Base-by-base conservation (phyloP, 2,797 vertebrate species). In the Hyperoplus immaculatus region DNA sequence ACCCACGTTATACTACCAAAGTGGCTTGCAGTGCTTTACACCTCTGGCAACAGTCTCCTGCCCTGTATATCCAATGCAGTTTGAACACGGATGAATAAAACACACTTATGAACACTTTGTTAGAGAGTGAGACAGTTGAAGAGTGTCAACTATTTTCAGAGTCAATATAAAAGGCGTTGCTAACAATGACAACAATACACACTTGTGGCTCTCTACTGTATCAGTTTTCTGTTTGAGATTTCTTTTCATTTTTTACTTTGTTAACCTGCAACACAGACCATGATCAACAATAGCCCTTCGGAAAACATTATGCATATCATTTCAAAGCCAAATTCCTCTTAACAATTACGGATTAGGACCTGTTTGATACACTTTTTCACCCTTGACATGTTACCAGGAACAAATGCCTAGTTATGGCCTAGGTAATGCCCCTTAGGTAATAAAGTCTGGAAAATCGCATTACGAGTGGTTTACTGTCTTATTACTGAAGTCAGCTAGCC, bases 121-220 rank as follows among this genome's bases (percentile, higher is more conserved):
- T 57, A 29, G 38, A 80, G 65, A 71, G 70, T 53, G 60, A 61
- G 46, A 54, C 15, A 8, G 50, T 6, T 41, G 64, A 29, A 57
- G 59, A 47, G 56, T 7, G 56, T 54, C 73, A 62, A 70, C 56
- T 59, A 61, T 78, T 74, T 75, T 79, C 42, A 60, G 67, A 47
- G 67, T 81, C 21, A n/a, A 75, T 76, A 72, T n/a, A 68, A 82
- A 83, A 83, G 29, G 51, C 42, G 69, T 71, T n/a, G 54, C 69
- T 64, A 72, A 66, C 58, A 65, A 62, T 75, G 58, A 81, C 56
- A 69, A 84, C 58, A 77, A 72, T 67, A 78, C 81, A 78, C 68
- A 9, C 56, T 56, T 74, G 66, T 47, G 56, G 55, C 39, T 67
- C 60, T 57, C 7, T 9, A 42, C 36, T 61, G 38, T 62, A 18